Base-by-base conservation (phyloP, 2,888 invertebrate genomes). In the Acrocyrtus sp. region DNA sequence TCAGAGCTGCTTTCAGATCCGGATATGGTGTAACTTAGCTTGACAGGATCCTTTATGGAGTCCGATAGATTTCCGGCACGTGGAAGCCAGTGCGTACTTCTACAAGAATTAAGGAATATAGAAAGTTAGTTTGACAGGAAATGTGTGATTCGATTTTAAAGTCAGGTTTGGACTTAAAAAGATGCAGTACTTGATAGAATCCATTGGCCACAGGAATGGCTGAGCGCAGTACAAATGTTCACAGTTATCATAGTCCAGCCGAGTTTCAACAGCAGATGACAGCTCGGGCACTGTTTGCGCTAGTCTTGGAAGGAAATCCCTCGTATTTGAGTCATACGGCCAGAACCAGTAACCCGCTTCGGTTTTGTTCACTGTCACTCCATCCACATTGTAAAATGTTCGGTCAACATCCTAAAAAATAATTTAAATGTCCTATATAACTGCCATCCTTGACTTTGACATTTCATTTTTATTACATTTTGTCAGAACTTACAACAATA, bases 341-440 rank as follows among this genome's bases (percentile, higher is more conserved):
- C 78, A 80, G 57, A 78, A 75, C 77, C 76, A 78, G 45, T 76
- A 78, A 1, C 79, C 81, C 12, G 73, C 34, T 51, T 81, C 81
- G 1, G 75, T 69, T 56, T 63, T 76, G 19, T 26, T 39, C 41
- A 26, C 56, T 39, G 63, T 68, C 1, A 21, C 41, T 17, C 69
- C 58, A 41, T 72, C 70, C 6, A 54, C 10, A 15, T 67, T 34
- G 50, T 77, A 78, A 76, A 76, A 81, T 3, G 68, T 78, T 48
- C 78, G 50, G 29, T 79, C 78, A 3, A 74, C 63, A n/a, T 80
- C 73, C 80, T 79, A 34, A 15, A 29, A 34, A 34, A 12, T 12
- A 34, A 8, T 34, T 34, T 34, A 5, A 34, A 34, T 34, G 6
- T 34, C n/a, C n/a, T n/a, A n/a, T n/a, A n/a, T n/a, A n/a, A n/a